Evolutionary conservation across 2,888 invertebrate species (phyloP), one percentile per base, ranked within the genome.

Genomic region (Mayetiola destructor): DNA sequence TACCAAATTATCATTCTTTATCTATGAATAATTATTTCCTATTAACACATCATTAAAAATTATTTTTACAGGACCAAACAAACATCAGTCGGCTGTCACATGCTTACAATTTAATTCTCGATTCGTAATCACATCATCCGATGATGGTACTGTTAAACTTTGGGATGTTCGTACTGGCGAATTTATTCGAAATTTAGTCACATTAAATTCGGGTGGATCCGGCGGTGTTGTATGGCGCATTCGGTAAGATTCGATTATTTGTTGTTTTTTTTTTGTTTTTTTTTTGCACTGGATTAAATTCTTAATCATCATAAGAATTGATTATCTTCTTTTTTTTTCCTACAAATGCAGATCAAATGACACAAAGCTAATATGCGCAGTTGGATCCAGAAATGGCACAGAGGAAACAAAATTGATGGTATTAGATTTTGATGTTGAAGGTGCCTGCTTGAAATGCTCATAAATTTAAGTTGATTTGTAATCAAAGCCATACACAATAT

Each of bases 141-240:
- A 99, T 70, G 99, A 99, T 74, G 99, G 99, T 58, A 97, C 96
- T 2, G 99, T 99, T 18, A 99, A 99, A 73, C 77, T 99, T 59
- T 99, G 99, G 99, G 96, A 99, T 74, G 85, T 97, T 53, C 86
- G 87, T 70, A 95, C 93, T 57, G 93, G 91, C 71, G 92, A 93
- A 67, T 97, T 97, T 73, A 88, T 99, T 62, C 82, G 97, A 61
- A 94, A 99, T 75, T 79, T 99, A 61, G 93, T 99, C 59, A 84
- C 91, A 40, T 76, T 99, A 61, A 86, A 88, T 60, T 93, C 93
- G 62, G 95, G 96, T 23, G 96, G 96, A 2, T 90, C 91, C 52
- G 99, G 99, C 2, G 99, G 97, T 52, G 99, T 99, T 20, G 97
- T 99, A 14, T 99, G 99, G 99, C 81, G 97, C 54, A 94, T 99